Conservation (phyloP, 1,140 invertebrate species). For the Euura lappo region DNA sequence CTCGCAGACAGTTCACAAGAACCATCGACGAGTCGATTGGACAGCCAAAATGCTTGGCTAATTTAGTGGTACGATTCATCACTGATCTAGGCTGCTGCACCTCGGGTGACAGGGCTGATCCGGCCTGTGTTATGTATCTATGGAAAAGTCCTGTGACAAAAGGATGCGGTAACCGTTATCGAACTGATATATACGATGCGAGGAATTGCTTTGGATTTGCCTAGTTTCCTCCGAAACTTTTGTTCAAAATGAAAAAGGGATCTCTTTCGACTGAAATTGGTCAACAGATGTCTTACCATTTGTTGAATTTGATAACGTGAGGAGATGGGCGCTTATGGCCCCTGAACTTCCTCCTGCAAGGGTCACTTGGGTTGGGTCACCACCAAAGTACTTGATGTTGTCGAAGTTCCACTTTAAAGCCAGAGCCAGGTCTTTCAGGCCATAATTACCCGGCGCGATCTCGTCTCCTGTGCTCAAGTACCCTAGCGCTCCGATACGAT, state of each 20-base stretch:
- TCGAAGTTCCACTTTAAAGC: background rate
- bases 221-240: no score
- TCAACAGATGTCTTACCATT: background rate
- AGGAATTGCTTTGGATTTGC: no score
- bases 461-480: background rate
- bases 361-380: background rate
- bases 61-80: background rate
- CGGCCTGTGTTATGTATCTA: background rate
- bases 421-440: background rate
- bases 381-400: background rate
- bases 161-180: no score
- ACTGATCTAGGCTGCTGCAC: background rate
- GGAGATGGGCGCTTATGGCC: background rate
- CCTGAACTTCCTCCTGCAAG: background rate
- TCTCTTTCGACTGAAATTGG: background rate
- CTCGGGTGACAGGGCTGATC: background rate
- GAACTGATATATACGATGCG: no score
- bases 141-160: background rate
- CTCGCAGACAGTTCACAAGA: constrained; percentile 64
- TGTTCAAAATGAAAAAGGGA: background rate
- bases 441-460: background rate
- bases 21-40: constrained; percentile 51
- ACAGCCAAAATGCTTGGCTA: constrained; percentile 66
- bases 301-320: background rate
- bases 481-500: background rate